Evolutionary conservation across 2,888 invertebrate species (phyloP).

Genomic region (Drosophila cracens): DNA sequence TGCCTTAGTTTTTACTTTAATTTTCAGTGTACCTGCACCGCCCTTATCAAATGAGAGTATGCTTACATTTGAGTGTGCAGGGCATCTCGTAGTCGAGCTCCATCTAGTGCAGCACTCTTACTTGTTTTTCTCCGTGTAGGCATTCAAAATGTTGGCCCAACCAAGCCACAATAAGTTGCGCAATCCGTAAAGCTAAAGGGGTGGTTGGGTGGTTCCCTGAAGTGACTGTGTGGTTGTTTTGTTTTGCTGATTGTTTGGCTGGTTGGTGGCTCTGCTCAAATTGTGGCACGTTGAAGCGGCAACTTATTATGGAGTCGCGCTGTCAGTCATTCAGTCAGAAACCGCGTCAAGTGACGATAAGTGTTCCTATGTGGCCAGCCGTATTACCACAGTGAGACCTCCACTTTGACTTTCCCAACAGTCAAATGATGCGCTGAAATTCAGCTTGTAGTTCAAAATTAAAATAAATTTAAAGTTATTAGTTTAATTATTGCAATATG

Average conservation of each 20-base stretch:
- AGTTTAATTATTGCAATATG: neutral
- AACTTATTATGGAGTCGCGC: slow-evolving; percentile 39
- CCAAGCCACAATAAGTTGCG: slow-evolving; percentile 45
- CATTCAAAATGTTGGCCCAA: neutral
- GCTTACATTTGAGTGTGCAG: neutral
- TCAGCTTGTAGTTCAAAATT: neutral
- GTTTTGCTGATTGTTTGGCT: neutral
- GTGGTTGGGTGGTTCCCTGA: slow-evolving; percentile 9
- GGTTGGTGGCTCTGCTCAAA: slow-evolving; percentile 9
- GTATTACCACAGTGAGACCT: neutral
- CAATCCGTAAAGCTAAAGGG: slow-evolving; percentile 11
- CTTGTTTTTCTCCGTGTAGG: neutral
- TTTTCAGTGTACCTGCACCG: neutral
- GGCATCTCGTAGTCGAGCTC: neutral
- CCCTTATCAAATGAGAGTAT: neutral
- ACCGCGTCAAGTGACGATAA: slow-evolving; percentile 11
- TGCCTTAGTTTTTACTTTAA: neutral
- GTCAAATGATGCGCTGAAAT: neutral
- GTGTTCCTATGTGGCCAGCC: slow-evolving; percentile 3
- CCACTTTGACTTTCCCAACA: neutral
- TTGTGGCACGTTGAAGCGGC: slow-evolving; percentile 46
- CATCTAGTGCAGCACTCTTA: neutral
- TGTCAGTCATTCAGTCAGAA: slow-evolving; percentile 31
- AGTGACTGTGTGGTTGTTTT: neutral
- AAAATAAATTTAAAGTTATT: neutral